Evolutionary conservation across 2,113 vertebrate species (phyloP).

Genomic region (Bubo bubo): DNA sequence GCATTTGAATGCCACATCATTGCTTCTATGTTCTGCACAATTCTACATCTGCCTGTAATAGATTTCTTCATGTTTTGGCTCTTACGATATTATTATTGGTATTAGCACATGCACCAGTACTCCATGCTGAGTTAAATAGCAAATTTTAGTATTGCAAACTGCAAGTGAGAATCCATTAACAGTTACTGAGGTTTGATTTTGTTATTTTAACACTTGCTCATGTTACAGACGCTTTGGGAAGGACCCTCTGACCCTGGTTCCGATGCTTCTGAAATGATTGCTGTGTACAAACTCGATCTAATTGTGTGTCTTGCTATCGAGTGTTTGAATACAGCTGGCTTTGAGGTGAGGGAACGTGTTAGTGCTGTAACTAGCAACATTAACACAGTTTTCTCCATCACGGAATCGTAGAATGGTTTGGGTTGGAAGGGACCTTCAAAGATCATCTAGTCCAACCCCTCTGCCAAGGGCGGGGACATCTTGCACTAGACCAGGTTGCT

Average conservation of each 20-base stretch:
- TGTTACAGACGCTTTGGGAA: not conserved
- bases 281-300: not conserved
- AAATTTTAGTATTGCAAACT: not conserved
- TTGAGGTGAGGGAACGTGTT: not conserved
- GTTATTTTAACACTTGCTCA: not conserved
- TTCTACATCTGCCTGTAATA: not conserved
- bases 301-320: not conserved
- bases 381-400: not conserved
- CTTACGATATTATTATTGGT: not conserved
- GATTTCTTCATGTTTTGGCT: not conserved
- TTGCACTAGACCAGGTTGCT: not conserved
- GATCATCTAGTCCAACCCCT: not conserved
- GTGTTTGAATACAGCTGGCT: not conserved
- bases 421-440: not conserved
- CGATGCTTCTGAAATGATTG: not conserved
- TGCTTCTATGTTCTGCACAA: not conserved
- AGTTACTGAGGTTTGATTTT: not conserved
- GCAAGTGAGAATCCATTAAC: not conserved
- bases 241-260: not conserved
- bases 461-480: not conserved
- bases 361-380: not conserved
- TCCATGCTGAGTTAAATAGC: not conserved
- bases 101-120: not conserved
- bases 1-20: not conserved
- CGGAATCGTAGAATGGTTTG: not conserved